Conservation (phyloP, 2,113 vertebrate genomes). For the Chionomys nivalis region DNA sequence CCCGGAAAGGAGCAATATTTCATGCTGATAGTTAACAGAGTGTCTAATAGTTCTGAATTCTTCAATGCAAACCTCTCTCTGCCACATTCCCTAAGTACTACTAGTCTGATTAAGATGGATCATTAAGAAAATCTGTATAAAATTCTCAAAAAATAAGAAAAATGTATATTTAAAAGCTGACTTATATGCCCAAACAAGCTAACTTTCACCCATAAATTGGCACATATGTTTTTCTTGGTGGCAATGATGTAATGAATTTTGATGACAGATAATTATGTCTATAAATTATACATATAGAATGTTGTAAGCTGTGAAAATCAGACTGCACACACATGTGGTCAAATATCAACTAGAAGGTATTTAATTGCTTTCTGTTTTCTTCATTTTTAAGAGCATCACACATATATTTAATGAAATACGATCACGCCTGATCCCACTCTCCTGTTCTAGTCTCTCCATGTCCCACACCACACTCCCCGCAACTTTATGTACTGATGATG, state of each 20-base stretch:
- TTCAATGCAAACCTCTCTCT: background rate
- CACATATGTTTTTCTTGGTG: background rate
- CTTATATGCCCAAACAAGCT: background rate
- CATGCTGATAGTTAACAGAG: background rate
- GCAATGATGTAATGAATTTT: slow-evolving; percentile 45
- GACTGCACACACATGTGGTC: background rate
- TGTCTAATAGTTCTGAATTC: background rate
- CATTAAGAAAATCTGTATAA: background rate
- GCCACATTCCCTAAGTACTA: background rate
- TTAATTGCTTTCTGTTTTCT: slow-evolving; percentile 60
- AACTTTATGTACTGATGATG: background rate
- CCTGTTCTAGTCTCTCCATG: background rate
- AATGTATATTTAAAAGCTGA: background rate
- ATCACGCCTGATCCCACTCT: background rate
- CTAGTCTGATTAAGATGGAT: background rate
- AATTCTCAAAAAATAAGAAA: background rate
- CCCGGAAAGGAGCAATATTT: background rate
- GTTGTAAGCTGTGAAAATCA: slow-evolving; percentile 41
- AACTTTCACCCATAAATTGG: background rate
- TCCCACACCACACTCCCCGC: background rate
- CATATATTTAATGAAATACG: background rate
- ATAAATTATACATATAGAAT: slow-evolving; percentile 55
- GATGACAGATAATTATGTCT: slow-evolving; percentile 56
- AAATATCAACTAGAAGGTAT: slow-evolving; percentile 41
- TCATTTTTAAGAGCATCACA: background rate